Evolutionary conservation across 1,140 invertebrate species (phyloP).

Genomic region (Aphis craccivora): DNA sequence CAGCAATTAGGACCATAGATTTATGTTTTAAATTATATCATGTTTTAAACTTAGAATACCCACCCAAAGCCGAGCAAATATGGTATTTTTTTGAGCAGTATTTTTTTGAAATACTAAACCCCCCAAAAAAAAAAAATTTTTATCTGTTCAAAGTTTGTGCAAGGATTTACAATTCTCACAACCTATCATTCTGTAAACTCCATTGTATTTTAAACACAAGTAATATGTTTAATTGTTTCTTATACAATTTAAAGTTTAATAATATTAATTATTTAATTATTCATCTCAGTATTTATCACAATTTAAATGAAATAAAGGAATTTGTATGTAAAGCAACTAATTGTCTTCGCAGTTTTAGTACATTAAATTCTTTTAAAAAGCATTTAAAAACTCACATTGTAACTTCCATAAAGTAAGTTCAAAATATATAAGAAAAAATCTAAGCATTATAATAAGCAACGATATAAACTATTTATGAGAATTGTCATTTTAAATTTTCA

Average conservation of each 20-base stretch:
- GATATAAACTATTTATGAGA: too few species aligned
- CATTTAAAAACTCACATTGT: not conserved
- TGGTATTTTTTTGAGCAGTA: not conserved
- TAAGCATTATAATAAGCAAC: too few species aligned
- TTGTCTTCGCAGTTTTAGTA: not conserved
- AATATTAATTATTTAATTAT: not conserved
- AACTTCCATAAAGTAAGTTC: too few species aligned
- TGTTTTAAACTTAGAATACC: constrained; percentile 38
- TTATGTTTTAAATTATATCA: not conserved
- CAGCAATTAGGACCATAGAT: not conserved
- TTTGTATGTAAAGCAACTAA: not conserved
- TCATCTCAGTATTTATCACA: not conserved
- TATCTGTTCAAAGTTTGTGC: not conserved
- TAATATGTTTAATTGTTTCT: not conserved
- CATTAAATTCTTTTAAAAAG: constrained; percentile 21
- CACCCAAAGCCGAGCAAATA: not conserved
- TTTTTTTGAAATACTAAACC: not conserved
- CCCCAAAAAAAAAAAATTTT: not conserved
- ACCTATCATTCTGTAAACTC: not conserved
- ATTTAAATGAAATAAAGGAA: not conserved
- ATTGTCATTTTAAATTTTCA: too few species aligned
- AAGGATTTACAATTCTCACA: not conserved
- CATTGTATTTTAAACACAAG: not conserved
- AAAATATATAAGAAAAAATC: too few species aligned
- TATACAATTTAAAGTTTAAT: not conserved